Evolutionary conservation across 2,797 vertebrate species (phyloP).

Genomic region (Mastacembelus armatus): DNA sequence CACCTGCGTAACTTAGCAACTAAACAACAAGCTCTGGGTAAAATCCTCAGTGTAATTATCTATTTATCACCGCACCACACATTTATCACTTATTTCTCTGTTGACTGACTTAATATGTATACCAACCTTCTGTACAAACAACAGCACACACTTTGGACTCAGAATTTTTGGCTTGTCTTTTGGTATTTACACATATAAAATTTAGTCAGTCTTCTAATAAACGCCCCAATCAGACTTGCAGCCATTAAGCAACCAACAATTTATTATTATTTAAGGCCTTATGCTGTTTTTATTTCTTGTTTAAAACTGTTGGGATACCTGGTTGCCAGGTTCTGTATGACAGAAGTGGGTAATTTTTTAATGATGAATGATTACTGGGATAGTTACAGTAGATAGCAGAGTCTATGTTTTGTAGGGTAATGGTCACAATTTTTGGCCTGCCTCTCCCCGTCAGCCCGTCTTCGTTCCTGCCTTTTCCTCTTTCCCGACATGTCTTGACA

Average conservation of each 20-base stretch:
- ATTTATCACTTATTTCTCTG: conserved; percentile 50
- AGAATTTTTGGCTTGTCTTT: neutral
- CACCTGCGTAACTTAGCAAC: conserved; percentile 72
- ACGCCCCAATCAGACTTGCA: neutral
- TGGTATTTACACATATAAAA: conserved; percentile 7
- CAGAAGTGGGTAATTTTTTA: neutral
- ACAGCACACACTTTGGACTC: neutral
- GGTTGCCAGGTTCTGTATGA: conserved; percentile 3
- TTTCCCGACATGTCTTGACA: conserved; percentile 37
- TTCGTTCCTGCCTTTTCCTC: conserved; percentile 14
- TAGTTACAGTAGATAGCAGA: neutral
- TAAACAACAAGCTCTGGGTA: conserved; percentile 59
- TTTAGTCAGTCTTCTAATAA: conserved; percentile 19
- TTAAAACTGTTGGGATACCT: conserved; percentile 8
- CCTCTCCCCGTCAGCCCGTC: conserved; percentile 10
- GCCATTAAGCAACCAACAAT: conserved; percentile 15
- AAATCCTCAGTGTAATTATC: conserved; percentile 67
- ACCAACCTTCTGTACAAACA: conserved; percentile 11
- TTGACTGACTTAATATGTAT: conserved; percentile 38
- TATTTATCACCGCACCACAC: conserved; percentile 49
- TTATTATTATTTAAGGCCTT: conserved; percentile 8
- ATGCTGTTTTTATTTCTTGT: conserved; percentile 7
- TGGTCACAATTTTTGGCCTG: conserved; percentile 10
- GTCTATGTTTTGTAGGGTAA: conserved; percentile 22
- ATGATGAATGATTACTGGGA: conserved; percentile 28